Evolutionary conservation across 2,113 vertebrate species (phyloP).

Genomic region (Ammodramus savannarum): DNA sequence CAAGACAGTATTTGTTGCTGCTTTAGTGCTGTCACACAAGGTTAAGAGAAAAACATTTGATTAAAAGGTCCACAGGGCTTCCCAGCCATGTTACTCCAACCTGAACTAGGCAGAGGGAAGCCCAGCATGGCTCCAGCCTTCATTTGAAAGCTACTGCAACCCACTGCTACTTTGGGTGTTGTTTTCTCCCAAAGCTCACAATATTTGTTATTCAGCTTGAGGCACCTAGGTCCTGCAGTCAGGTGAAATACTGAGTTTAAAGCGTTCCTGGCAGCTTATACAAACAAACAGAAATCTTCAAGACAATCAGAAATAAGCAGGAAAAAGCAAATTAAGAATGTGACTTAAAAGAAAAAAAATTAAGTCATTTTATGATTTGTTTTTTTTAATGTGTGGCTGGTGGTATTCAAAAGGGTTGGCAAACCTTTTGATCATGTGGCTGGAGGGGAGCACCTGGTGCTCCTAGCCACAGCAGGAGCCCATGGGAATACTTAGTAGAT

Average conservation of each 20-base stretch:
- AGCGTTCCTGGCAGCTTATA: background rate
- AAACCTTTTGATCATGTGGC: background rate
- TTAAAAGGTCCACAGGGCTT: background rate
- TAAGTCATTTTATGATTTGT: background rate
- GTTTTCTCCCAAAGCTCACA: background rate
- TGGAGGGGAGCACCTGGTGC: background rate
- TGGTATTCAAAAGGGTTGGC: background rate
- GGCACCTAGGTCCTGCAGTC: background rate
- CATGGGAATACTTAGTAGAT: background rate
- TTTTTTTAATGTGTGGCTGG: background rate
- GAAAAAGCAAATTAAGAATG: background rate
- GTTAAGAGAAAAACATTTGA: background rate
- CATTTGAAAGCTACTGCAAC: background rate
- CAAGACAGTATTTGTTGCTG: background rate
- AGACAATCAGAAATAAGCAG: background rate
- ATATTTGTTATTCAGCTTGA: background rate
- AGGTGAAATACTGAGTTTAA: background rate
- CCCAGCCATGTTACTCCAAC: background rate
- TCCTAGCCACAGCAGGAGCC: background rate
- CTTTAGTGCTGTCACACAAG: background rate
- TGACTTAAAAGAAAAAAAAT: background rate
- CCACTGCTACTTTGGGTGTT: background rate
- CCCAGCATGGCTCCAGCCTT: background rate
- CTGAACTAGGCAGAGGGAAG: fast-evolving
- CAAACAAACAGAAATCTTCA: background rate